Percentiles rank a stretch among this genome's conserved stretches.
These are phyloP conservation scores for Drosophila pandora DNA, from an alignment of 1,140 invertebrate species.

Conservation along the genomic window DNA sequence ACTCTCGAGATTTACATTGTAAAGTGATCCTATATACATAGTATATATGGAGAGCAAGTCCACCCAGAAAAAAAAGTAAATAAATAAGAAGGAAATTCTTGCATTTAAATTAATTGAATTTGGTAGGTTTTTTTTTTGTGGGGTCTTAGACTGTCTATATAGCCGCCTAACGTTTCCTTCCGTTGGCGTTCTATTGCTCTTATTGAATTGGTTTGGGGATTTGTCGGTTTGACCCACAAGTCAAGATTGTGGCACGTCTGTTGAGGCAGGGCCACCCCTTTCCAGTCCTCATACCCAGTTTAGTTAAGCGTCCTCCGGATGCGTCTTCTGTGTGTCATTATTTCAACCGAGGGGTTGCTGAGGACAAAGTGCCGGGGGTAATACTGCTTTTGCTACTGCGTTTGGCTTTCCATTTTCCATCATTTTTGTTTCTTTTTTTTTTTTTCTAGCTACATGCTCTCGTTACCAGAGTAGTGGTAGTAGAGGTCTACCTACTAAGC, in stretches of 20 bases:
- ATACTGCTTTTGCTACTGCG: constrained; percentile 16
- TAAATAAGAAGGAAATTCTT: constrained; percentile 26
- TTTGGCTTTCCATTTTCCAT: constrained; percentile 37
- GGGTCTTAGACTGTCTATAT: not conserved
- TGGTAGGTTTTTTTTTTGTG: constrained; percentile 53
- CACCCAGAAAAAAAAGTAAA: constrained; percentile 55
- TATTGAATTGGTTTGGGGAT: constrained; percentile 81
- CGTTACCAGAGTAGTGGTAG: constrained; percentile 10
- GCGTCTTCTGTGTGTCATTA: constrained; percentile 59
- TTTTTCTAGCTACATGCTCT: constrained; percentile 17
- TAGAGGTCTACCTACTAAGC: not conserved
- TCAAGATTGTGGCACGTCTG: constrained; percentile 58
- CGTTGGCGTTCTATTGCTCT: constrained; percentile 61
- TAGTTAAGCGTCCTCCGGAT: constrained; percentile 64
- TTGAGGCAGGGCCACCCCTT: constrained; percentile 19
- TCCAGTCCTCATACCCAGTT: constrained; percentile 10
- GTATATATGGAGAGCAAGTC: constrained; percentile 20
- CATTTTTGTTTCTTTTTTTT: constrained; percentile 14
- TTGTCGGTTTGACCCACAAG: constrained; percentile 74
- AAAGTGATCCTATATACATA: constrained; percentile 63
- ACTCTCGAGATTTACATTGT: constrained; percentile 82
- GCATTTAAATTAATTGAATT: constrained; percentile 83
- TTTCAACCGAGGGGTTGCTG: constrained; percentile 12
- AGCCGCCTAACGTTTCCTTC: not conserved
- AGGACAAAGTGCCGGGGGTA: not conserved